Conservation (phyloP, 2,888 invertebrate genomes). For the Poecilus cupreus region DNA sequence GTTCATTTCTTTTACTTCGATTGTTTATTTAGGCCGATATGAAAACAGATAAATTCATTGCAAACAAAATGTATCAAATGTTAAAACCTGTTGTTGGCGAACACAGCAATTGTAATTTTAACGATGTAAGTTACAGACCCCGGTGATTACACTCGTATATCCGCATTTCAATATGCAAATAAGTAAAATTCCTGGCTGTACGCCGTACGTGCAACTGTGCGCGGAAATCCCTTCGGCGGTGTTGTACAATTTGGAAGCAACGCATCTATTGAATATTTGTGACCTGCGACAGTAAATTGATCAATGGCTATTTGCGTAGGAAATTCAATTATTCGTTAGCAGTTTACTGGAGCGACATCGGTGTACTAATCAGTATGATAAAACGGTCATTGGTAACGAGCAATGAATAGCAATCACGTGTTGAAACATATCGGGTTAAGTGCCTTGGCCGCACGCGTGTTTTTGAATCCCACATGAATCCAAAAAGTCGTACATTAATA, state of each 20-base stretch:
- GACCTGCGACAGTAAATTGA: slow-evolving; percentile 9
- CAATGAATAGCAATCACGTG: slow-evolving; percentile 45
- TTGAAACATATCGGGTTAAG: background rate
- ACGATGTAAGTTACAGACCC: background rate
- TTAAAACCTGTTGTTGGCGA: background rate
- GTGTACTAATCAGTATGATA: slow-evolving; percentile 43
- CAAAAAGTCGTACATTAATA: background rate
- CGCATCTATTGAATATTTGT: slow-evolving; percentile 14
- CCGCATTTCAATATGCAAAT: slow-evolving; percentile 31
- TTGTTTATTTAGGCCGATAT: too few species aligned
- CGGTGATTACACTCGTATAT: background rate
- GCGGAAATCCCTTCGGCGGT: background rate
- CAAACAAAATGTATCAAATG: too few species aligned
- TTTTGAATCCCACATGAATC: too few species aligned
- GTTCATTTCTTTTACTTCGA: too few species aligned
- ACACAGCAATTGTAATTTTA: background rate
- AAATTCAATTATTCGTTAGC: slow-evolving; percentile 34
- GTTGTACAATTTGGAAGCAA: background rate
- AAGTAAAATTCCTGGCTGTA: background rate
- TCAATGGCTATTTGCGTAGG: slow-evolving; percentile 16
- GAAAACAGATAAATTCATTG: too few species aligned
- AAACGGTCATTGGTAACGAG: slow-evolving; percentile 17
- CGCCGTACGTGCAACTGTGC: background rate
- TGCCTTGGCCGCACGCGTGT: too few species aligned
- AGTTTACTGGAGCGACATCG: slow-evolving; percentile 20